A percentile compares a stretch with the other conserved stretches of the same genome.
Evolutionary conservation across 2,888 invertebrate species (phyloP).

Genomic region (Vanessa cardui): DNA sequence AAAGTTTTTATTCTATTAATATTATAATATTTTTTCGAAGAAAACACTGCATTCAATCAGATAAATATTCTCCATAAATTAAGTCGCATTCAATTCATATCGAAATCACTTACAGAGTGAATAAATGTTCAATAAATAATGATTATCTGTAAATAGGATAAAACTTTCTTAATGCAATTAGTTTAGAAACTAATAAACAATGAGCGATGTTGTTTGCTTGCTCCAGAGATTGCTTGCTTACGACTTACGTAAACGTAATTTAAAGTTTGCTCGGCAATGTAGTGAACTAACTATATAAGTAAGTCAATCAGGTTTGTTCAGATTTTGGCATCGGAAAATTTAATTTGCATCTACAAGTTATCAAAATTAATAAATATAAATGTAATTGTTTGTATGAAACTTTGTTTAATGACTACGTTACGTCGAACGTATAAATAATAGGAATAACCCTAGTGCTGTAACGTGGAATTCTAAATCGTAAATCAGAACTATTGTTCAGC

Average conservation of each 20-base stretch:
- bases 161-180: slow-evolving; percentile 30
- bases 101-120: background rate
- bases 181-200: slow-evolving; percentile 38
- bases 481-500: slow-evolving; percentile 80
- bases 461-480: slow-evolving; percentile 68
- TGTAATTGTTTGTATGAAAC: slow-evolving; percentile 6
- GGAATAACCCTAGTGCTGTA: slow-evolving; percentile 61
- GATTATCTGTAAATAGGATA: slow-evolving; percentile 24
- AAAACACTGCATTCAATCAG: too few species aligned
- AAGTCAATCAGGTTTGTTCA: slow-evolving; percentile 35
- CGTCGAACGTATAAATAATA: slow-evolving; percentile 64
- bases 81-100: too few species aligned
- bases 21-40: too few species aligned
- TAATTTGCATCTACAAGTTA: slow-evolving; percentile 45
- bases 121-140: slow-evolving; percentile 19
- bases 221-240: slow-evolving; percentile 41
- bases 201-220: slow-evolving; percentile 39
- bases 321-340: slow-evolving; percentile 49
- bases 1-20: too few species aligned
- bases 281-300: slow-evolving; percentile 32
- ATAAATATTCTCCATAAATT: too few species aligned
- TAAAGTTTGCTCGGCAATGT: slow-evolving; percentile 40
- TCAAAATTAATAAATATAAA: slow-evolving; percentile 22
- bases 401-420: slow-evolving; percentile 28
- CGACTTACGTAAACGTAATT: slow-evolving; percentile 39